A percentile compares a stretch with the other conserved stretches of the same genome.
Evolutionary conservation across 2,113 vertebrate genomes (phyloP).

Genomic region (Clarias gariepinus): DNA sequence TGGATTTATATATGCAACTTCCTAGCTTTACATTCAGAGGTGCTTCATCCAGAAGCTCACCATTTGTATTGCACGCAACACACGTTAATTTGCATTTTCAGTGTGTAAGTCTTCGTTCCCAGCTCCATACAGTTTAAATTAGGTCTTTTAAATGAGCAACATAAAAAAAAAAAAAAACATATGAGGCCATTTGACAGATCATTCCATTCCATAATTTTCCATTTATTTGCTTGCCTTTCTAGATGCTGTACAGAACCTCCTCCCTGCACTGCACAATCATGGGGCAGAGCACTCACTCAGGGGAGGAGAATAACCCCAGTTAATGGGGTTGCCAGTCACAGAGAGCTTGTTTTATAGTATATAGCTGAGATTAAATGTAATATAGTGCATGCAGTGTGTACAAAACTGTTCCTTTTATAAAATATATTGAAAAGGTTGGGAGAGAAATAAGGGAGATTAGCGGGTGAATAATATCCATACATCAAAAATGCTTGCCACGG

Average conservation of each 20-base stretch:
- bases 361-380: no score
- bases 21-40: background rate
- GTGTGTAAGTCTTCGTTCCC: background rate
- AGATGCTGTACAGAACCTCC: background rate
- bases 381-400: no score
- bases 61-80: background rate
- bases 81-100: background rate
- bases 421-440: no score
- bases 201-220: background rate
- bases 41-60: background rate
- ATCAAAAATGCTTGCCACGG: background rate
- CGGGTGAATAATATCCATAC: background rate
- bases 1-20: background rate
- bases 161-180: background rate
- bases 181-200: background rate
- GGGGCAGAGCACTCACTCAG: background rate
- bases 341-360: no score
- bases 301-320: no score
- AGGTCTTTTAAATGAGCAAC: background rate
- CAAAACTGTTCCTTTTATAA: no score
- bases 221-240: background rate
- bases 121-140: background rate
- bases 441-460: background rate
- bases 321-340: no score
- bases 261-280: background rate